phyloP scores from a whole-genome alignment of 1,140 invertebrate species.

The Tachypleus tridentatus region DNA sequence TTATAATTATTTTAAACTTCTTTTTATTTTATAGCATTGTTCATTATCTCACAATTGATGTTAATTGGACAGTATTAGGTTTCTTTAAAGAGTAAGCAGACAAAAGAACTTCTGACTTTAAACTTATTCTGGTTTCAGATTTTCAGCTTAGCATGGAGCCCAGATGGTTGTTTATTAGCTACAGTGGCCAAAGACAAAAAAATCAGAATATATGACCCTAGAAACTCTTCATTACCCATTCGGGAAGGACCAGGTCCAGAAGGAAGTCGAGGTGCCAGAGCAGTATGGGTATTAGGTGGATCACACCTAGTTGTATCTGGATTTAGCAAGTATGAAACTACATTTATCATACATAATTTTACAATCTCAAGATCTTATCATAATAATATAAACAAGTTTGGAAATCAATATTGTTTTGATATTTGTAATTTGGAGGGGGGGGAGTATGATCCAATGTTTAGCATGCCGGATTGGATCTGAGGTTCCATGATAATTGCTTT shows the following conservation, averaged over 20 bases:
- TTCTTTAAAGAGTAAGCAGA: conserved; percentile 1
- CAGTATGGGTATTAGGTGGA: conserved; percentile 76
- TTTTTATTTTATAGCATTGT: background rate
- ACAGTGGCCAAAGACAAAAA: conserved; percentile 82
- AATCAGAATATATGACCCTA: conserved; percentile 64
- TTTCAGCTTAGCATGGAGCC: conserved; percentile 81
- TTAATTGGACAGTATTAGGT: background rate
- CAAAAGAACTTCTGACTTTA: conserved; percentile 1
- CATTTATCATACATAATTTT: background rate
- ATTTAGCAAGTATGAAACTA: conserved; percentile 64
- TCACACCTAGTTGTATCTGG: conserved; percentile 73
- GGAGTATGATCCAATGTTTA: too few species aligned
- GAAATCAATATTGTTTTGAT: too few species aligned
- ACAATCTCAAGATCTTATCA: too few species aligned
- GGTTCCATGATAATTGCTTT: too few species aligned
- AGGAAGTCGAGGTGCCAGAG: conserved; percentile 69
- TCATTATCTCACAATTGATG: too few species aligned
- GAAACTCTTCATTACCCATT: conserved; percentile 45
- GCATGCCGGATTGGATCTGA: too few species aligned
- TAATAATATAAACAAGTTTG: too few species aligned
- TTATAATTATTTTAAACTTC: background rate
- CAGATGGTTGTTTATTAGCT: conserved; percentile 66
- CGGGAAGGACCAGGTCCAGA: conserved; percentile 66
- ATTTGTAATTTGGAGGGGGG: too few species aligned
- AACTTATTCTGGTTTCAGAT: conserved; percentile 41